These are phyloP conservation scores for Mesorhabditis sp. DNA, from an alignment of 2,888 invertebrate species.

Conservation along the genomic window DNA sequence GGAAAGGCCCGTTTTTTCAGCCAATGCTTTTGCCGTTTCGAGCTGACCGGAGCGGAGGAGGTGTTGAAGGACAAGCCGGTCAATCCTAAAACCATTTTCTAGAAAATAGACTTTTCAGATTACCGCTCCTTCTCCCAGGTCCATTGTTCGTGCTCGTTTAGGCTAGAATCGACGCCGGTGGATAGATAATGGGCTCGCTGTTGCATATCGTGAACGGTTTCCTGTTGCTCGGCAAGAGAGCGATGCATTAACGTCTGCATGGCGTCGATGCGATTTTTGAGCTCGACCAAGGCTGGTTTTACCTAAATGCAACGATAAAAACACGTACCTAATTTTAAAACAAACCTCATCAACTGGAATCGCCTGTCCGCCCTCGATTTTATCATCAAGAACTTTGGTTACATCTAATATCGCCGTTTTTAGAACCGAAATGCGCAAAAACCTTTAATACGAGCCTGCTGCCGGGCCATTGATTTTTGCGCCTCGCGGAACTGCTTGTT, in stretches of 20 bases:
- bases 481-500: conserved; percentile 94
- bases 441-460: conserved; percentile 28
- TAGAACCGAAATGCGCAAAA: background rate
- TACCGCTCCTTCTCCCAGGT: conserved; percentile 7
- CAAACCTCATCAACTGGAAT: conserved; percentile 90
- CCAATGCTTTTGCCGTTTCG: conserved; percentile 82
- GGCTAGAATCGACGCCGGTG: conserved; percentile 9
- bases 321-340: conserved; percentile 37
- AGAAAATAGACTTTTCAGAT: background rate
- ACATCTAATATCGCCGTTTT: conserved; percentile 61
- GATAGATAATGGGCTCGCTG: conserved; percentile 9
- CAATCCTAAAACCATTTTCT: conserved; percentile 66
- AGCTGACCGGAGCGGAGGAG: conserved; percentile 83
- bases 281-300: background rate
- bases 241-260: background rate
- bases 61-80: conserved; percentile 94
- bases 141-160: background rate
- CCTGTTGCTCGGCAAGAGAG: background rate
- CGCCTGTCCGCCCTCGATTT: conserved; percentile 81
- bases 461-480: conserved; percentile 87
- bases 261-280: background rate
- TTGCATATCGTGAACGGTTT: conserved; percentile 10
- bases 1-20: conserved; percentile 62
- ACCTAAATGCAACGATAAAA: background rate
- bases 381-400: conserved; percentile 67